Conservation (phyloP, 2,888 invertebrate species). For the Acanthococcus lagerstroemiae region DNA sequence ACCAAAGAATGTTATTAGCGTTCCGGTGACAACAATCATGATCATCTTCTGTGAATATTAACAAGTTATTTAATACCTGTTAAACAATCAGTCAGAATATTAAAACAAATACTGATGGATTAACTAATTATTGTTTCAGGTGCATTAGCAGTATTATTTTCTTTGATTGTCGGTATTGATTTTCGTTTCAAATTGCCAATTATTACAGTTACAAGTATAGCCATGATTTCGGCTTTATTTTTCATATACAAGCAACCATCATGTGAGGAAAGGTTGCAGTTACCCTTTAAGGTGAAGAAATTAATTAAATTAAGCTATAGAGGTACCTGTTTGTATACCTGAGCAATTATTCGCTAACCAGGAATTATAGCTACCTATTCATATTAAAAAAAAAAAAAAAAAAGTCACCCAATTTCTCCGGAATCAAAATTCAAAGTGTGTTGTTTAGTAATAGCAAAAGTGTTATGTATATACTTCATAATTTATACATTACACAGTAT, state of each 20-base stretch:
- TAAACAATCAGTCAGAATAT: no score
- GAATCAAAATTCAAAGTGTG: no score
- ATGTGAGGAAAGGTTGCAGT: neutral
- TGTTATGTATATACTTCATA: slow-evolving; percentile 2
- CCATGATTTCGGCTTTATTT: neutral
- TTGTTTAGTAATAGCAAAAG: neutral
- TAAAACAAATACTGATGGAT: no score
- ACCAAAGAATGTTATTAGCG: no score
- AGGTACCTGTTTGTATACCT: no score
- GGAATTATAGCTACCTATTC: neutral
- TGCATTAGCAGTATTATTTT: slow-evolving; percentile 12
- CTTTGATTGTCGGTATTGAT: neutral
- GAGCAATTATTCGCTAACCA: no score
- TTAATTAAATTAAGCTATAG: no score
- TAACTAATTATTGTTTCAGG: no score
- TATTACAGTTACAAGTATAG: neutral
- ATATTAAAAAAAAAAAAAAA: slow-evolving; percentile 6
- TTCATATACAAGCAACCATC: neutral
- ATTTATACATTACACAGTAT: neutral
- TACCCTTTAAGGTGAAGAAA: neutral
- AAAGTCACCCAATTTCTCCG: no score
- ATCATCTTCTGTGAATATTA: no score
- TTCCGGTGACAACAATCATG: no score
- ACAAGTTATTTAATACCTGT: no score
- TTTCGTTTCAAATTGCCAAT: neutral